Evolutionary conservation across 1,140 invertebrate genomes (phyloP), one percentile per base, ranked within the genome.

Genomic region (Drosophila ananassae): DNA sequence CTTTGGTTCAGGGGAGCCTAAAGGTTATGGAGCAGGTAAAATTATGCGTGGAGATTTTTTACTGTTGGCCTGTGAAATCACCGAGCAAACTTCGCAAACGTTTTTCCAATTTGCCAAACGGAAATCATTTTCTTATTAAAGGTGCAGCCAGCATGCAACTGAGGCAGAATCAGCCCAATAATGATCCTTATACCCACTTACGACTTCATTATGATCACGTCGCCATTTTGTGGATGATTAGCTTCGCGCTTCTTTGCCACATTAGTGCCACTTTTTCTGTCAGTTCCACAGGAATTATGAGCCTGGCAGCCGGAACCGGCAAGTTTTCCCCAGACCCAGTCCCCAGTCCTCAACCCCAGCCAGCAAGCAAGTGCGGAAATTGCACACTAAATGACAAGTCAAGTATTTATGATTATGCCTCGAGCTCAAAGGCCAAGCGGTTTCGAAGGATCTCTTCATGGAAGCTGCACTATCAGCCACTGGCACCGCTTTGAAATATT

Each of bases 61-160:
- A n/a, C n/a, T n/a, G n/a, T n/a, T n/a, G n/a, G n/a, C n/a, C n/a
- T n/a, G n/a, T n/a, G n/a, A n/a, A 51, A 59, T 37, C 28, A 63
- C 21, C 55, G 32, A 52, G 68, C 52, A 66, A 59, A 73, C 67
- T 62, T 75, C 75, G 59, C 81, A 89, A 89, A 78, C 82, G 82
- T 76, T 89, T 85, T 87, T 87, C 82, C 82, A 87, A 87, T 87
- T 87, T 87, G 82, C 82, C 82, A 89, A 89, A 87, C 83, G 82
- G 82, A 87, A 89, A 87, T 87, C 79, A 87, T 87, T 87, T 87
- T 78, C 82, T 79, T 87, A 87, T 85, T 87, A 87, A 89, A 87
- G 82, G 87, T 87, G 75, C 83, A 87, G 57, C 53, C 64, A 64
- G 58, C 57, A 67, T 72, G 69, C 56, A 73, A 46, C 10, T 25